phyloP scores from a whole-genome alignment of 1,140 invertebrate genomes.

The Drosophila paulistorum region DNA sequence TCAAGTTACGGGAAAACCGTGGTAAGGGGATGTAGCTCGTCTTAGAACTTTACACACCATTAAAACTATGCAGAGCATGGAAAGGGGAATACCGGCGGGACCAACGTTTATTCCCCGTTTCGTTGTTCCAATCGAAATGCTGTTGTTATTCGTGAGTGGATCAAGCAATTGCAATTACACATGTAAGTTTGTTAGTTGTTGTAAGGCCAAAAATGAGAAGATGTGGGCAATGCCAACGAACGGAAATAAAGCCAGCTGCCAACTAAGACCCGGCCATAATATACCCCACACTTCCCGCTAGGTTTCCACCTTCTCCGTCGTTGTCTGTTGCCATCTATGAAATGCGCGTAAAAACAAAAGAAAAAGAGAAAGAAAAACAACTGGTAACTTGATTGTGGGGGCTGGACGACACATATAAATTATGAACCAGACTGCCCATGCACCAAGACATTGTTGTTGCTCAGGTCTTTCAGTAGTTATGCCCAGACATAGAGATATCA shows the following conservation, averaged over 20 bases:
- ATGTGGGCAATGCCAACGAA: slow-evolving; percentile 68
- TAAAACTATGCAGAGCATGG: slow-evolving; percentile 61
- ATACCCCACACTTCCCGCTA: background rate
- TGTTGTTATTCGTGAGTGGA: slow-evolving; percentile 52
- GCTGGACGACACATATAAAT: slow-evolving; percentile 79
- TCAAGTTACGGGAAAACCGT: slow-evolving; percentile 26
- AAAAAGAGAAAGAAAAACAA: slow-evolving; percentile 7
- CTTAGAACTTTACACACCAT: slow-evolving; percentile 75
- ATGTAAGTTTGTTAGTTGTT: slow-evolving; percentile 61
- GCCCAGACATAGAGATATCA: background rate
- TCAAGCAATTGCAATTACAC: slow-evolving; percentile 74
- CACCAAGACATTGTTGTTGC: background rate
- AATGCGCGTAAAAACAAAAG: slow-evolving; percentile 63
- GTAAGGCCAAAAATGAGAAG: slow-evolving; percentile 52
- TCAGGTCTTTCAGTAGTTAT: background rate
- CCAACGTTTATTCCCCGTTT: slow-evolving; percentile 38
- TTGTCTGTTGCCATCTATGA: background rate
- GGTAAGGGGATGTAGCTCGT: slow-evolving; percentile 41
- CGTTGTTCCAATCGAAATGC: slow-evolving; percentile 42
- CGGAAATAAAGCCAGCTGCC: slow-evolving; percentile 70
- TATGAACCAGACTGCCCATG: slow-evolving; percentile 60
- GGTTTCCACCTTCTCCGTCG: background rate
- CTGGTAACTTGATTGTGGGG: slow-evolving; percentile 76
- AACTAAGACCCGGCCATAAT: background rate
- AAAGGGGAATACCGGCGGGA: slow-evolving; percentile 41